Percentiles rank a stretch among this genome's conserved stretches.
These are phyloP conservation scores for Ephialtes manifestator DNA, from an alignment of 2,888 invertebrate species.

Conservation along the genomic window DNA sequence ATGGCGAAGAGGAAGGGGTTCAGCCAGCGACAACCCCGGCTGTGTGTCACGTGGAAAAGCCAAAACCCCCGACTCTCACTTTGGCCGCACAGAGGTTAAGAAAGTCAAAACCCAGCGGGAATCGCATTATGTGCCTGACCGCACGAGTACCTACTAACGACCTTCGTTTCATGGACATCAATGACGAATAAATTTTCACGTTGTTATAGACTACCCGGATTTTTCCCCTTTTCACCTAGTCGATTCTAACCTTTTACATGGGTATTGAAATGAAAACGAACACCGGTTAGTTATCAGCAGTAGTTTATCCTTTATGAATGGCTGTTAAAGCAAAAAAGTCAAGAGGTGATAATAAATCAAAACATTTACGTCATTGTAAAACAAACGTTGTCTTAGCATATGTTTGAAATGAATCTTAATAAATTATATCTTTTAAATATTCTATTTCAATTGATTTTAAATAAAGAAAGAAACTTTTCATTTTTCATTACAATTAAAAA, in stretches of 20 bases:
- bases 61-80: constrained; percentile 63
- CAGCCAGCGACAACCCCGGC: constrained; percentile 60
- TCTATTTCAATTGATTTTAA: background rate
- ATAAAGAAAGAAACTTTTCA: no score
- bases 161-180: constrained; percentile 69
- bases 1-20: constrained; percentile 71
- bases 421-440: background rate
- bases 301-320: background rate
- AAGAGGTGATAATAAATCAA: background rate
- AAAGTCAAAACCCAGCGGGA: constrained; percentile 72
- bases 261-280: background rate
- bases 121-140: constrained; percentile 72
- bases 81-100: constrained; percentile 70
- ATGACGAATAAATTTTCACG: constrained; percentile 68
- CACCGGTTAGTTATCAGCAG: background rate
- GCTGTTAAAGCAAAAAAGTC: background rate
- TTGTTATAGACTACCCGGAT: constrained; percentile 53
- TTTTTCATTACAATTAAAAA: no score
- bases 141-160: constrained; percentile 71
- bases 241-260: constrained; percentile 15
- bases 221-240: constrained; percentile 17
- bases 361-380: background rate
- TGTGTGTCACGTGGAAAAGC: constrained; percentile 79
- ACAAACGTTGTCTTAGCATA: background rate
- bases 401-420: background rate